Base-by-base conservation (phyloP, 2,888 invertebrate genomes). In the Stictocephala bisonia region DNA sequence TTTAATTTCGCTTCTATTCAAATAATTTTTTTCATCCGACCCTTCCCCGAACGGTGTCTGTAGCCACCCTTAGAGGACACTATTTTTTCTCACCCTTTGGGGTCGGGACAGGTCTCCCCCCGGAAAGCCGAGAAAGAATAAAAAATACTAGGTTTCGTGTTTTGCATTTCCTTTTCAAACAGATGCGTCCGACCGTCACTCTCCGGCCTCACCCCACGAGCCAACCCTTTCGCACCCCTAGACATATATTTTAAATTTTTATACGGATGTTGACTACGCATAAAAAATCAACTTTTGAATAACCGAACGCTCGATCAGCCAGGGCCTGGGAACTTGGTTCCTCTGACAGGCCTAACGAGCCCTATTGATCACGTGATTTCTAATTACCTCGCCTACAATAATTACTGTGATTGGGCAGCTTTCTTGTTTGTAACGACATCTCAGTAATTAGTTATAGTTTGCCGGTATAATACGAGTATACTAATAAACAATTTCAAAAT, bases 241-340 rank as follows among this genome's bases (percentile, higher is more conserved):
- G 74, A 74, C 72, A 74, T 75, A 74, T 75, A 75, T 78, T 77
- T 78, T 77, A 76, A 77, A 78, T 78, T 78, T 78, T 78, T 76
- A 74, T 76, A 77, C 77, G 78, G 78, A 78, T 78, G 78, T 76
- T 73, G 70, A 53, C 64, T 73, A 70, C 70, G 27, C 53, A 73
- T 73, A 73, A 73, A 73, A 73, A 72, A 70, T 70, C 70, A 73
- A 73, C 73, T 73, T 73, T 73, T 70, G 73, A 73, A 73, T 73
- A 73, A 67, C 51, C 50, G 11, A 44, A 53, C 27, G 68, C 27
- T 58, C 64, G 48, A 64, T 71, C 44, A 71, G 56, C 18, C 13
- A 22, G 35, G 60, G 9, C 9, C 29, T 1, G 13, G 60, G 60
- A 40, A 22, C 60, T 31, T 31, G 60, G 60, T 60, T 31, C 18